Evolutionary conservation across 2,797 vertebrate genomes (phyloP).

Genomic region (Diplodus puntazzo): DNA sequence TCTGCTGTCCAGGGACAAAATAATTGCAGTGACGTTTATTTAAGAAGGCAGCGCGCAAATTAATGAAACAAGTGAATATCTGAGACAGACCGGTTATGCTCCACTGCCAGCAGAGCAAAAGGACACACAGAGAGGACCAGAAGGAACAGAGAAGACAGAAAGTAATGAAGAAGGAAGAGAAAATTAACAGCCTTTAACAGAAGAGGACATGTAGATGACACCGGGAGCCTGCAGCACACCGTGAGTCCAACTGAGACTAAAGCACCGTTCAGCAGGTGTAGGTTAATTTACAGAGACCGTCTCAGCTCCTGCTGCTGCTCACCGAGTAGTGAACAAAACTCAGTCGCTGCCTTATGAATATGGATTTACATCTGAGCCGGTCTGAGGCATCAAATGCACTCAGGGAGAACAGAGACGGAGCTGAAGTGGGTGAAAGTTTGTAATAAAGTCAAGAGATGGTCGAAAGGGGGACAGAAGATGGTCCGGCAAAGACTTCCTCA

Average conservation of each 20-base stretch:
- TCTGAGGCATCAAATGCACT: neutral
- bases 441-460: neutral
- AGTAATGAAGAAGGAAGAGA: neutral
- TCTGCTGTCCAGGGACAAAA: neutral
- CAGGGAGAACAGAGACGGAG: neutral
- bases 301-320: conserved; percentile 22
- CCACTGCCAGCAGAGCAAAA: neutral
- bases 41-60: too few relatives aligned
- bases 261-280: neutral
- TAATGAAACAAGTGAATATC: too few relatives aligned
- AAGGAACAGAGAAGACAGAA: neutral
- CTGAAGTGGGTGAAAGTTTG: neutral
- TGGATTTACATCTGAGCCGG: neutral
- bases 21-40: too few relatives aligned
- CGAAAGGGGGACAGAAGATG: neutral
- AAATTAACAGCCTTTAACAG: neutral
- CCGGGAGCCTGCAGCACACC: neutral
- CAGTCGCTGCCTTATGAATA: conserved; percentile 15
- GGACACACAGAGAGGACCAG: neutral
- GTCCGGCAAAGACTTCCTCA: neutral
- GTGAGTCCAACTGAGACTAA: neutral
- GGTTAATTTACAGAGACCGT: conserved; percentile 25
- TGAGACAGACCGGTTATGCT: neutral
- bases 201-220: neutral
- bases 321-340: conserved; percentile 12